Evolutionary conservation across 2,888 invertebrate genomes (phyloP).

Genomic region (Tipula unca): DNA sequence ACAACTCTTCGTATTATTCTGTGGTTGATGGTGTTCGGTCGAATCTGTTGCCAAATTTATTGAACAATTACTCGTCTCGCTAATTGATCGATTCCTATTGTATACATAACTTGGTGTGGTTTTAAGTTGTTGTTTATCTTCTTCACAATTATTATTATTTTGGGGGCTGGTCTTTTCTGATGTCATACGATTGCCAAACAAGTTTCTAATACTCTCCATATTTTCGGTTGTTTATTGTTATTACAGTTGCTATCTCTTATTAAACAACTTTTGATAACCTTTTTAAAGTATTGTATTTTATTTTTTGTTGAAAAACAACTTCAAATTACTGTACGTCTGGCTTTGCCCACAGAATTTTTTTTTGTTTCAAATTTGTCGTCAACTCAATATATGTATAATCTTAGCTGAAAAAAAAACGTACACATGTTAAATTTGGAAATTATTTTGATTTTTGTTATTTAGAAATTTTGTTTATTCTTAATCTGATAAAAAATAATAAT

Average conservation of each 20-base stretch:
- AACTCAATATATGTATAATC: background rate
- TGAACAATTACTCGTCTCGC: background rate
- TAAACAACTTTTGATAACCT: background rate
- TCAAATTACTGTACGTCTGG: no score
- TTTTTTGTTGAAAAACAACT: background rate
- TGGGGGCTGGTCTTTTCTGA: slow-evolving; percentile 18
- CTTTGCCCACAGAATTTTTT: background rate
- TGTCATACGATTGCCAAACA: slow-evolving; percentile 20
- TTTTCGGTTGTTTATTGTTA: slow-evolving; percentile 18
- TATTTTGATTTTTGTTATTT: background rate
- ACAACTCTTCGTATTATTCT: background rate
- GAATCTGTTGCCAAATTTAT: background rate
- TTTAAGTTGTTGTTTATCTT: background rate
- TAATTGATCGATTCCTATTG: slow-evolving; percentile 25
- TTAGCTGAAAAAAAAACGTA: background rate
- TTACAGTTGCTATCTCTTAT: background rate
- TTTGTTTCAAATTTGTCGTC: background rate
- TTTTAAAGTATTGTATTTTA: background rate
- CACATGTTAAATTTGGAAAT: background rate
- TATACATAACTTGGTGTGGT: slow-evolving; percentile 16
- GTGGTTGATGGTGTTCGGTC: background rate
- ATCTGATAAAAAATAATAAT: background rate
- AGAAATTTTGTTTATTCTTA: background rate
- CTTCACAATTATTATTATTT: background rate
- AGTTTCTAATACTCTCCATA: slow-evolving; percentile 22